Evolutionary conservation across 2,888 invertebrate species (phyloP).

Genomic region (Emesis furor): DNA sequence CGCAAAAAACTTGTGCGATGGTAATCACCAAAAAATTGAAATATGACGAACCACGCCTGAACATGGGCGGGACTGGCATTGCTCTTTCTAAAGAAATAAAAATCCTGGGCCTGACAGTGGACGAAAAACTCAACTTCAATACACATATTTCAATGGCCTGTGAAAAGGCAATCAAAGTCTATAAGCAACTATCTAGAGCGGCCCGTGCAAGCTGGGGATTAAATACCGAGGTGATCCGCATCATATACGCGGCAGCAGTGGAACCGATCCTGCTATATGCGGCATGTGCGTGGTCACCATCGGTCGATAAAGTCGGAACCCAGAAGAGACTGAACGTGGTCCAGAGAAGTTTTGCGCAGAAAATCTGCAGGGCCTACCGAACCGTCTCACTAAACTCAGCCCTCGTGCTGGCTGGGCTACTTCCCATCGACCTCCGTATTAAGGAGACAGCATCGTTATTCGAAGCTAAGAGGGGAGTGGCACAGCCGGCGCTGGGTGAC

Average conservation of each 20-base stretch:
- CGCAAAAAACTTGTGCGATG: too few species aligned
- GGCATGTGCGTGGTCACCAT: slow-evolving; percentile 43
- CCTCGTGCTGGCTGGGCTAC: slow-evolving; percentile 14
- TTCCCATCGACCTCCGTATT: slow-evolving; percentile 58
- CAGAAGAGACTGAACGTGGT: slow-evolving; percentile 37
- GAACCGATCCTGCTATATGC: slow-evolving; percentile 61
- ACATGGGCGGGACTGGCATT: too few species aligned
- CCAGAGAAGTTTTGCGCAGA: slow-evolving; percentile 49
- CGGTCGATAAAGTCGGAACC: slow-evolving; percentile 24
- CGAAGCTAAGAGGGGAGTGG: slow-evolving; percentile 21
- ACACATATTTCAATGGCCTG: too few species aligned
- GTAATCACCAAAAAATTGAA: too few species aligned
- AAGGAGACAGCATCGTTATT: slow-evolving; percentile 51
- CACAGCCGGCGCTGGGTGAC: neutral
- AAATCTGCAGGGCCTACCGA: slow-evolving; percentile 49
- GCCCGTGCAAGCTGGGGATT: slow-evolving; percentile 44
- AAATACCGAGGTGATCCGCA: slow-evolving; percentile 39
- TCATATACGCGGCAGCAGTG: slow-evolving; percentile 44
- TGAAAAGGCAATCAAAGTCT: too few species aligned
- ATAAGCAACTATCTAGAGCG: too few species aligned
- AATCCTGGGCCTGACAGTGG: too few species aligned
- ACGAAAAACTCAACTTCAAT: too few species aligned
- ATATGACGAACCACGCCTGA: too few species aligned
- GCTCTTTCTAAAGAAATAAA: too few species aligned
- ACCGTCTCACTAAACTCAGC: slow-evolving; percentile 63